Evolutionary conservation across 2,797 vertebrate genomes (phyloP), one percentile per base, ranked within the genome.

Genomic region (Falco berigora): DNA sequence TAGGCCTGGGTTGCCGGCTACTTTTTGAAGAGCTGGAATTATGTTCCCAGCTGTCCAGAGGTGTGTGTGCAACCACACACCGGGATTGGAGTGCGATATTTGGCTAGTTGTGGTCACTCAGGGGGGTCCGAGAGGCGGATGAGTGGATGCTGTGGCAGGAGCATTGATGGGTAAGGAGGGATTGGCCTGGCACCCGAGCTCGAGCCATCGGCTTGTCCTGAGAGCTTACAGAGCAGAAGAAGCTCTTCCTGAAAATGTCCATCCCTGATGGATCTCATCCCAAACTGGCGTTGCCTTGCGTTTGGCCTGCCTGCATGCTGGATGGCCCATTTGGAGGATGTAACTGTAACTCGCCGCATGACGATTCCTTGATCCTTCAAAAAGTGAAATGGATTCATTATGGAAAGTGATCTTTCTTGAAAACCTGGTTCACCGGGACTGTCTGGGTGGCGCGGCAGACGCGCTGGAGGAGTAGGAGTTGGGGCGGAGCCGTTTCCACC

Each of bases 381-480:
- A 84, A 61, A 46, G 52, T 59, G 30, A 78, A 75, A 85, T 59
- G 63, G 42, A 50, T 74, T 92, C 28, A 22, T 78, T 92, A 85
- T 34, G 84, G 63, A 82, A 95, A 92, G 91, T 5, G 17, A 91
- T n/a, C 91, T 86, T 90, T 91, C 97, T 75, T 96, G 97, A 96
- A 95, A 97, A 78, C 95, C 94, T 89, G 85, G 94, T 96, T 97
- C 71, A n/a, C 64, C 90, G 0, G 86, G 83, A 78, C 76, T 23
- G 55, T 24, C 62, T 78, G 87, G 80, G 91, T 0, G 21, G 59
- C 38, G 50, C 16, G 0, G 5, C 6, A 30, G 68, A 46, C 0
- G 0, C 5, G 14, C 40, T 42, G 66, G 40, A 92, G 49, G 67
- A 95, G 94, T 86, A 82, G 91, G 92, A 92, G 86, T 84, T 63